Percentiles rank a stretch among this genome's conserved stretches.
Evolutionary conservation across 2,113 vertebrate genomes (phyloP).

Genomic region (Prionailurus viverrinus): DNA sequence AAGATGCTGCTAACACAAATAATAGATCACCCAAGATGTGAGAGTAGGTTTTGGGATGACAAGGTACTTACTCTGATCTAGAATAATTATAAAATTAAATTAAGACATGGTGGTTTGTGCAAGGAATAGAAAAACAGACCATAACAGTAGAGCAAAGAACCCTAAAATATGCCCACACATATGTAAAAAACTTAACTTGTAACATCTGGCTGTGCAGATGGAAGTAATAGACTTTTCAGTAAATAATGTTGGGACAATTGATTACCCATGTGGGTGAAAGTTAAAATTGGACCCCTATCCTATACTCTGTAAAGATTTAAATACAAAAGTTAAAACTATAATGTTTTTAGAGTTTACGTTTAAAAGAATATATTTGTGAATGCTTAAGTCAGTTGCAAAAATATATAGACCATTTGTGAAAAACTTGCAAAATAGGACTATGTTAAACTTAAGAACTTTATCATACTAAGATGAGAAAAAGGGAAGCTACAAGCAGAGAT

Average conservation of each 20-base stretch:
- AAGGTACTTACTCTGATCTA: not conserved
- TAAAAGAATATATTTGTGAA: not conserved
- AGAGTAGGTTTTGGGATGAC: not conserved
- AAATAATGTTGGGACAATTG: not conserved
- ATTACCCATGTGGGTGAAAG: not conserved
- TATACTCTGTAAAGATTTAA: not conserved
- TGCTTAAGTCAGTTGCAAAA: not conserved
- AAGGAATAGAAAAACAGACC: not conserved
- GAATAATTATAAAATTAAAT: constrained; percentile 21
- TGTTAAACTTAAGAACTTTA: not conserved
- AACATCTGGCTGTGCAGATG: not conserved
- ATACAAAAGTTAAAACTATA: not conserved
- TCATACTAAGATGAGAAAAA: not conserved
- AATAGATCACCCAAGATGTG: not conserved
- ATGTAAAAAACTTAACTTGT: not conserved
- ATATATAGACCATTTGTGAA: not conserved
- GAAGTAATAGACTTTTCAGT: not conserved
- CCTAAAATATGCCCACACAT: not conserved
- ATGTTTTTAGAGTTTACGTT: constrained; percentile 11
- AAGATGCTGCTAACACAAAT: not conserved
- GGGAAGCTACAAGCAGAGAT: not conserved
- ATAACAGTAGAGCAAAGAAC: not conserved
- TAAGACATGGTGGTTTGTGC: not conserved
- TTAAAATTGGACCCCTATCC: not conserved
- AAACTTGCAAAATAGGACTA: not conserved